Evolutionary conservation across 1,140 invertebrate genomes (phyloP), one percentile per base, ranked within the genome.

Genomic region (Drosophila trapezifrons): DNA sequence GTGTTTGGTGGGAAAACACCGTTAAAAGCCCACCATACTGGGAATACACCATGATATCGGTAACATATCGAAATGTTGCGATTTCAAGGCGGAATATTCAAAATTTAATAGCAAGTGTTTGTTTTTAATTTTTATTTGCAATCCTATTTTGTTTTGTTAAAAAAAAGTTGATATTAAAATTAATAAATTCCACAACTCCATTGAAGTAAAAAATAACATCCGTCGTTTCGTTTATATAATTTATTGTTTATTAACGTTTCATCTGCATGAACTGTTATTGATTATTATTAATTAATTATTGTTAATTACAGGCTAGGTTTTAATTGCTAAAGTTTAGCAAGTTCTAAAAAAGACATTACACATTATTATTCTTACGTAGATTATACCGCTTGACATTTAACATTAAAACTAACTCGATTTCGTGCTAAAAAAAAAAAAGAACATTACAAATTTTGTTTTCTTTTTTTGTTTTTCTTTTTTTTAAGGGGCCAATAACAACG

Each of bases 221-320:
- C 3, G 2, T 9, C 2, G 3, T 13, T 20, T 25, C 8, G 35
- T 67, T 43, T 70, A 49, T 70, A 71, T 71, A 71, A 71, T 71
- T 57, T 71, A 71, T 70, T 40, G 38, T 71, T 70, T 70, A 70
- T 70, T 70, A 40, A 38, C 40, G 37, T 46, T 69, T 54, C 67
- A 70, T 70, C n/a, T 56, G 38, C 32, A 22, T 55, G 66, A 70
- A 71, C 32, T 69, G 47, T 69, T 70, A 40, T 45, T 42, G 51
- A 27, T 71, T 57, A 70, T 80, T 76, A 80, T 64, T 64, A 65
- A 80, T 65, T 85, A 69, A 77, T 84, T 78, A 80, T 80, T 85
- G 63, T 85, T 69, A 64, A 74, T 85, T 84, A 85, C 77, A 74
- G 42, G 64, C 81, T 84, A 84, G 20, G 37, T 59, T 79, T 84